Conservation (phyloP, 1,140 invertebrate genomes). For the Lepidurus apus region DNA sequence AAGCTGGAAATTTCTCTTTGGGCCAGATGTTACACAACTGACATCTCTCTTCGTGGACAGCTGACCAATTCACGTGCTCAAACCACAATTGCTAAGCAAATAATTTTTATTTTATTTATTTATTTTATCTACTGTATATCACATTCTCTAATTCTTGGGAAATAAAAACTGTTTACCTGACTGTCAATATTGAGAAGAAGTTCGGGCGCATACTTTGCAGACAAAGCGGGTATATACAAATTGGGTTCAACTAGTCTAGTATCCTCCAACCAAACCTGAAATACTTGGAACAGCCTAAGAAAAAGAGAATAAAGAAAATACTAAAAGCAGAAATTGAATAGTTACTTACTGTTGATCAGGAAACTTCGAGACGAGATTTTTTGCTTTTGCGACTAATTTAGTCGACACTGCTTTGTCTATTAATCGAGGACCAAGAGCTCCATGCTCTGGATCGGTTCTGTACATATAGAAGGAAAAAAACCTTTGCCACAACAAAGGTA, state of each 20-base stretch:
- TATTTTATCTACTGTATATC: too few species aligned
- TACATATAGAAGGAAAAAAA: constrained; percentile 70
- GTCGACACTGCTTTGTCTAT: neutral
- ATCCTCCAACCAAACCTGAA: constrained; percentile 47
- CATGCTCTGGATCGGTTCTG: constrained; percentile 40
- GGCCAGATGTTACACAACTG: neutral
- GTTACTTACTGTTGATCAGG: neutral
- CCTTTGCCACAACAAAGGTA: constrained; percentile 70
- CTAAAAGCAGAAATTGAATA: neutral
- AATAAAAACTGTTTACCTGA: neutral
- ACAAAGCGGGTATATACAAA: constrained; percentile 46
- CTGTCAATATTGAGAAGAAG: constrained; percentile 28
- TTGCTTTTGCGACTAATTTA: neutral
- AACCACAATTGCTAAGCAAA: constrained; percentile 17
- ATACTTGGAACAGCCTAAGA: constrained; percentile 38
- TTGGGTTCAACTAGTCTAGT: constrained; percentile 45
- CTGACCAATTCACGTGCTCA: constrained; percentile 25
- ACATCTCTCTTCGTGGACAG: constrained; percentile 35
- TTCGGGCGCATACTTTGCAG: constrained; percentile 40
- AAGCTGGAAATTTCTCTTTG: neutral
- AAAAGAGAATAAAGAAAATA: neutral
- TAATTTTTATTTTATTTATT: too few species aligned
- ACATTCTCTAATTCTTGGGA: neutral
- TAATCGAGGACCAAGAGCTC: neutral
- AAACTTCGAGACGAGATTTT: neutral